Evolutionary conservation across 2,113 vertebrate species (phyloP).

Genomic region (Glaucidium brasilianum): DNA sequence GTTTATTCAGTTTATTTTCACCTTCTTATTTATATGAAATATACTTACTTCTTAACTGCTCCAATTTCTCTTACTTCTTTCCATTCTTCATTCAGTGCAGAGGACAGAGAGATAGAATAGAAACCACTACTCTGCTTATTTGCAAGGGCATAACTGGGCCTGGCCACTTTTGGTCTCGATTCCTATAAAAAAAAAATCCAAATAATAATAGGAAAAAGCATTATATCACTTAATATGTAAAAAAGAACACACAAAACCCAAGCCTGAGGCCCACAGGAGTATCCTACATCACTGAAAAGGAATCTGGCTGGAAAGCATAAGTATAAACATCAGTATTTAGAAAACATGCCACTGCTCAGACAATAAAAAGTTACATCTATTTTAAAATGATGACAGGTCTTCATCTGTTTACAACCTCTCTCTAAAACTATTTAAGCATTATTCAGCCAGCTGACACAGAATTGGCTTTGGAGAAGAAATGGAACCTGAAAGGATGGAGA

Average conservation of each 20-base stretch:
- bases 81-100: slow-evolving; percentile 78
- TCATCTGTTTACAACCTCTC: not conserved
- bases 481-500: not conserved
- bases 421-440: not conserved
- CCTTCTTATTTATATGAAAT: not conserved
- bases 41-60: slow-evolving; percentile 80
- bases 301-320: not conserved
- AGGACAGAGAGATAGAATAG: slow-evolving; percentile 80
- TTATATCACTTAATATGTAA: not conserved
- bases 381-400: not conserved
- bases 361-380: not conserved
- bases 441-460: not conserved
- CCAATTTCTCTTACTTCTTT: slow-evolving; percentile 78
- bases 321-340: not conserved
- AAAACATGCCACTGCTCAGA: not conserved
- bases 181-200: slow-evolving; percentile 55
- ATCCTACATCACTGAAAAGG: not conserved
- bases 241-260: not conserved
- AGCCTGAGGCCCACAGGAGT: not conserved
- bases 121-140: slow-evolving; percentile 76
- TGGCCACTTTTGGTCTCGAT: slow-evolving; percentile 43
- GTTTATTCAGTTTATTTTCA: not conserved
- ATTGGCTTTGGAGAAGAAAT: not conserved
- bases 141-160: slow-evolving; percentile 80
- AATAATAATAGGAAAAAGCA: not conserved